Conservation (phyloP, 2,888 invertebrate genomes). For the Plebejus anna region DNA sequence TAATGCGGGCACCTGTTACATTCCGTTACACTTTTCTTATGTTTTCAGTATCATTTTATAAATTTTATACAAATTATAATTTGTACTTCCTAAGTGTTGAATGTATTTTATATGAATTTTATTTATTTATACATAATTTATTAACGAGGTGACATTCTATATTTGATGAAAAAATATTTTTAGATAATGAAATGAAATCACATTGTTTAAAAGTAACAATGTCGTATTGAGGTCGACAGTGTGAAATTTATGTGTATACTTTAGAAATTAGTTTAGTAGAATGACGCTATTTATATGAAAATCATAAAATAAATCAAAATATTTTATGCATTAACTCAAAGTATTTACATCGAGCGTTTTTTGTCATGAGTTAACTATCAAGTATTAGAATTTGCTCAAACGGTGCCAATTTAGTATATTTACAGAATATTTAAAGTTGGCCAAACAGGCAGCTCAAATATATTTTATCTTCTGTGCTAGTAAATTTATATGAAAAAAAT, state of each 20-base stretch:
- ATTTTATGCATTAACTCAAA: not conserved
- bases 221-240: not conserved
- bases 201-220: slow-evolving; percentile 1
- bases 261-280: not conserved
- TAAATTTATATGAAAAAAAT: not conserved
- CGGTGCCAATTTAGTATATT: slow-evolving; percentile 46
- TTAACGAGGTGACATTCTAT: slow-evolving; percentile 14
- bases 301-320: not conserved
- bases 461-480: not conserved
- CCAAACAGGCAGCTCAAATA: slow-evolving; percentile 26
- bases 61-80: slow-evolving; percentile 30
- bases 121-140: slow-evolving; percentile 31
- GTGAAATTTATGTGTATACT: not conserved
- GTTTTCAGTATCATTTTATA: slow-evolving; percentile 32
- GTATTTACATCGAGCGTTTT: not conserved
- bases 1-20: slow-evolving; percentile 44
- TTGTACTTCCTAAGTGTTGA: slow-evolving; percentile 34
- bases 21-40: slow-evolving; percentile 40
- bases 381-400: slow-evolving; percentile 43
- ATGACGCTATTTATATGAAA: not conserved
- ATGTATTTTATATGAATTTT: slow-evolving; percentile 36
- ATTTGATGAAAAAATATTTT: slow-evolving; percentile 9
- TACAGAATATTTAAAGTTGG: slow-evolving; percentile 33
- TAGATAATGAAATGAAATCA: slow-evolving; percentile 11
- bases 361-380: not conserved